phyloP scores from a whole-genome alignment of 2,113 vertebrate species.

The Hyperopisus bebe region DNA sequence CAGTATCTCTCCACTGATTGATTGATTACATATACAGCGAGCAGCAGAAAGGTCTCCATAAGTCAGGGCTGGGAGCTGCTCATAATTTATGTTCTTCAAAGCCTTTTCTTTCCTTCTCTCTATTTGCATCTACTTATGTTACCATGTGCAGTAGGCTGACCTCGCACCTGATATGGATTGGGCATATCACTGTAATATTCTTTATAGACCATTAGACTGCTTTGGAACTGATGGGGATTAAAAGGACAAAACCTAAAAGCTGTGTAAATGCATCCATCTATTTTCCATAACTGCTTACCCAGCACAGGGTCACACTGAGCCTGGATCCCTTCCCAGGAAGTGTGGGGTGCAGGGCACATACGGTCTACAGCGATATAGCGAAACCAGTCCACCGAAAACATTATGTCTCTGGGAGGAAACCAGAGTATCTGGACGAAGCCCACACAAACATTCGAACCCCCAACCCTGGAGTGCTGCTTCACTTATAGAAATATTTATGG shows the following conservation, averaged over 20 bases:
- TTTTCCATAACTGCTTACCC: background rate
- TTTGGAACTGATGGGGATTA: background rate
- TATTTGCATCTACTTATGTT: background rate
- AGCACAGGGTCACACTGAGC: background rate
- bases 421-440: background rate
- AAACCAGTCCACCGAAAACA: background rate
- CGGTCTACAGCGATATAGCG: background rate
- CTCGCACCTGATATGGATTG: background rate
- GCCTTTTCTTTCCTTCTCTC: background rate
- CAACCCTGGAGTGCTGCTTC: background rate
- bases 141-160: background rate
- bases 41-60: background rate
- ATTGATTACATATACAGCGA: background rate
- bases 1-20: constrained; percentile 11
- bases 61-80: background rate
- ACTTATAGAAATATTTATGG: background rate
- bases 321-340: background rate
- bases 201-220: background rate
- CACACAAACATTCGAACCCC: background rate
- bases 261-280: background rate
- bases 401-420: background rate
- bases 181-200: background rate
- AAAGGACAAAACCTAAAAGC: background rate
- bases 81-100: background rate
- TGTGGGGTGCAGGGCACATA: background rate